Conservation (phyloP, 2,797 vertebrate genomes). For the Mionectes olivaceus region DNA sequence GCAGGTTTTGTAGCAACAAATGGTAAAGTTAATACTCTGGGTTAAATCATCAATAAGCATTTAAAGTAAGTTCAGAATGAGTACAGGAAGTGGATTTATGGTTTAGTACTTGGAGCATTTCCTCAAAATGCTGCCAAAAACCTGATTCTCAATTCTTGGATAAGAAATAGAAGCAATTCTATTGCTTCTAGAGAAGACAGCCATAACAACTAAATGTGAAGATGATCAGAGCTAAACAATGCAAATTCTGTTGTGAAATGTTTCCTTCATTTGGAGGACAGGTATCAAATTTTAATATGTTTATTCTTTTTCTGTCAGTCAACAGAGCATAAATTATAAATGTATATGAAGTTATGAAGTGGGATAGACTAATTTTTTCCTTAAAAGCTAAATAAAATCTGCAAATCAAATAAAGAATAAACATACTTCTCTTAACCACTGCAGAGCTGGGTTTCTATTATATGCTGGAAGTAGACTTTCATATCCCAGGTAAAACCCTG, state of each 20-base stretch:
- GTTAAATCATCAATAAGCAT: not conserved
- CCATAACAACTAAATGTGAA: constrained; percentile 29
- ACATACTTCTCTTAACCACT: not conserved
- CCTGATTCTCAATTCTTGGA: not conserved
- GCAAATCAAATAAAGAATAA: not conserved
- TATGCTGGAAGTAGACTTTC: not conserved
- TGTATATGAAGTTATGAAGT: not conserved
- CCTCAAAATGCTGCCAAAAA: constrained; percentile 24
- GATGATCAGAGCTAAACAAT: constrained; percentile 38
- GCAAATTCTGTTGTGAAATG: constrained; percentile 33
- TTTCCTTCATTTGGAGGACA: constrained; percentile 29
- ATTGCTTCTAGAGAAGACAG: constrained; percentile 6
- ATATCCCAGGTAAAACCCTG: not conserved
- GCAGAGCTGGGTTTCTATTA: not conserved
- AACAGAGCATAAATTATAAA: constrained; percentile 57
- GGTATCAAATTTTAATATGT: constrained; percentile 68
- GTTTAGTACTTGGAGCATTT: not conserved
- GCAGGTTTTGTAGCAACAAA: not conserved
- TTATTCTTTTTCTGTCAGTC: constrained; percentile 51
- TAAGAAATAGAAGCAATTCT: not conserved
- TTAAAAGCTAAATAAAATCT: not conserved
- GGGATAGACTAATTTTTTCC: not conserved
- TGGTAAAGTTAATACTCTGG: not conserved
- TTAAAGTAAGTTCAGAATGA: not conserved
- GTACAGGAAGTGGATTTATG: not conserved